Percentiles rank a stretch among this genome's conserved stretches.
phyloP scores from a whole-genome alignment of 2,888 invertebrate genomes.

The Seira ritae region DNA sequence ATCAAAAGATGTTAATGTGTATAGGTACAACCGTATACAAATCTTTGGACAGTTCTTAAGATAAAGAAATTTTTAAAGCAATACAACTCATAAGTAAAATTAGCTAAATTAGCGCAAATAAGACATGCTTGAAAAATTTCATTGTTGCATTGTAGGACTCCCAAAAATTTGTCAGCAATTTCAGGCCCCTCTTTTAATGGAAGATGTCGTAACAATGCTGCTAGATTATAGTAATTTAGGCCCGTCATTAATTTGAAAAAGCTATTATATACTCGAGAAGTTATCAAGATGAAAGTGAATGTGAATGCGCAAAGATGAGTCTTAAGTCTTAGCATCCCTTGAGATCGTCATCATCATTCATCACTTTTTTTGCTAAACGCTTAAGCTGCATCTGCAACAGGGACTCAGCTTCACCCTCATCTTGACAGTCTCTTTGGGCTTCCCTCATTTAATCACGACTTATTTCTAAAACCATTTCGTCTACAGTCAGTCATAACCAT shows the following conservation, averaged over 20 bases:
- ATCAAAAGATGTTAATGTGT: conserved; percentile 81
- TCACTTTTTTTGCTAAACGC: too few relatives aligned
- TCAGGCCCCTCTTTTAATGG: too few relatives aligned
- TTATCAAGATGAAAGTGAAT: not conserved
- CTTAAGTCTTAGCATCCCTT: too few relatives aligned
- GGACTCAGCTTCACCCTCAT: not conserved
- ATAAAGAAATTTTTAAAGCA: conserved; percentile 83
- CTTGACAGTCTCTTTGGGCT: not conserved
- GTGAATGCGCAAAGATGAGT: not conserved
- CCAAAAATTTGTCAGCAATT: conserved; percentile 84
- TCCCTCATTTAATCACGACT: not conserved
- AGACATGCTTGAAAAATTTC: conserved; percentile 84
- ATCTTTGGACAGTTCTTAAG: conserved; percentile 83
- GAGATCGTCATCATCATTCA: too few relatives aligned
- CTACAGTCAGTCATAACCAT: too few relatives aligned
- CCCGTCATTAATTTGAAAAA: not conserved
- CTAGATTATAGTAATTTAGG: not conserved
- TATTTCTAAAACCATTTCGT: too few relatives aligned
- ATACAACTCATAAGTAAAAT: conserved; percentile 85
- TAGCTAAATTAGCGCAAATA: too few relatives aligned
- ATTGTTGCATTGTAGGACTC: too few relatives aligned
- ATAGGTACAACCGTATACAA: conserved; percentile 84
- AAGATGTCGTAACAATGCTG: not conserved
- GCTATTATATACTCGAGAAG: not conserved
- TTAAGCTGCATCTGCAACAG: too few relatives aligned